Base-by-base conservation (phyloP, 2,888 invertebrate genomes). In the Candidula unifasciata region DNA sequence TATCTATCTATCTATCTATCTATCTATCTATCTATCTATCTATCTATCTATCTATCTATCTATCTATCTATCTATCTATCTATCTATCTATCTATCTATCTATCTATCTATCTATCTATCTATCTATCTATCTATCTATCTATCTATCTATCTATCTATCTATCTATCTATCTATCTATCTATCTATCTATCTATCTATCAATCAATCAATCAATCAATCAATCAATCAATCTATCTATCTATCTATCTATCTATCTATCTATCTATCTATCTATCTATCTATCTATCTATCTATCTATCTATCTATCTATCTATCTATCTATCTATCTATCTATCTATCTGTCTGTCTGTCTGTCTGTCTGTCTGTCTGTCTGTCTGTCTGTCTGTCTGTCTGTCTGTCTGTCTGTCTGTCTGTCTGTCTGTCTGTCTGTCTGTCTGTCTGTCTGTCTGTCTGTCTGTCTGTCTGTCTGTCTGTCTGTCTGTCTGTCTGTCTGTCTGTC, bases 271-370 rank as follows among this genome's bases (percentile, higher is more conserved):
- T 54, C 54, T 54, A 54, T 73, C 74, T 73, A 21, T 77, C 77
- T 77, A n/a, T 52, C 77, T 77, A n/a, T 77, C 3, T 77, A 24
- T 52, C 44, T 77, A 3, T 73, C 74, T 73, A 21, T n/a, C n/a
- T n/a, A n/a, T n/a, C n/a, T 44, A 44, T 13, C 44, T 44, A 44
- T 44, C 44, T 44, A 44, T 13, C 44, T 44, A 44, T 13, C 44
- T 44, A 44, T 13, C 44, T 44, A 1, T 13, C 44, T 44, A 18
- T 27, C 52, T 76, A 8, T 27, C 69, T 30, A 6, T 18, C 52
- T n/a, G 0, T 52, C 44, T 57, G 52, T 52, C 76, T 76, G 44
- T 10, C 21, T 54, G 27, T 27, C 30, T 54, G n/a, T 52, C 54
- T 18, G 30, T 52, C 54, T n/a, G 8, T n/a, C 44, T 18, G 21